phyloP scores from a whole-genome alignment of 2,113 vertebrate genomes.

The Regulus satrapa region DNA sequence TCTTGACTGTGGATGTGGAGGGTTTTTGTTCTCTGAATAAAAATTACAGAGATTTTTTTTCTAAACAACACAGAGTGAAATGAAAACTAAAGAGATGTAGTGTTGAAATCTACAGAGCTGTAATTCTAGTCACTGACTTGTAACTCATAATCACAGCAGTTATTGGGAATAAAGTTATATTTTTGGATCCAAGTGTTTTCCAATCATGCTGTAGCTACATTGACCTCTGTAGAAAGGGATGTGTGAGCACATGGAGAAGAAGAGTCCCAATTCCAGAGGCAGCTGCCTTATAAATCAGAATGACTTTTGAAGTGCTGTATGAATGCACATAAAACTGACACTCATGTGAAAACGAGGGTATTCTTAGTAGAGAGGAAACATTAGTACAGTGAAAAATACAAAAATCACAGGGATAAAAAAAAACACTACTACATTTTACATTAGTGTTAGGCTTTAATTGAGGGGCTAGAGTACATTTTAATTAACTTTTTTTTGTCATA shows the following conservation, averaged over 20 bases:
- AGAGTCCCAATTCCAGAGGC: not conserved
- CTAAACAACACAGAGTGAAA: not conserved
- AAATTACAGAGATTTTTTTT: fast-evolving
- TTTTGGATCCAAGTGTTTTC: not conserved
- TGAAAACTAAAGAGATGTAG: not conserved
- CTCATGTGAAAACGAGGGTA: not conserved
- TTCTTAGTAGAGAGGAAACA: not conserved
- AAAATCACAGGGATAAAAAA: not conserved
- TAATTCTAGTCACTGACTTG: not conserved
- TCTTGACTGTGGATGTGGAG: not conserved
- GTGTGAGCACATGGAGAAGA: not conserved
- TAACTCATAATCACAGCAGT: not conserved
- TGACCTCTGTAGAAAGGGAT: not conserved
- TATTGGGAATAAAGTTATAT: not conserved
- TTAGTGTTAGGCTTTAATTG: not conserved
- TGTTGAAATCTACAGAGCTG: not conserved
- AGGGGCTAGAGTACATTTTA: not conserved
- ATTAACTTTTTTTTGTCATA: not conserved
- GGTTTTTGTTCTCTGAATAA: not conserved
- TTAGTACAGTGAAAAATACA: not conserved
- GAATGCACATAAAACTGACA: not conserved
- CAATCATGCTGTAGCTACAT: not conserved
- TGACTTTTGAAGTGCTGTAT: not conserved
- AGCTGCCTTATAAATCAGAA: not conserved
- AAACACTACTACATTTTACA: not conserved